Base-by-base conservation (phyloP, 1,140 invertebrate genomes). In the Coptotermes formosanus region DNA sequence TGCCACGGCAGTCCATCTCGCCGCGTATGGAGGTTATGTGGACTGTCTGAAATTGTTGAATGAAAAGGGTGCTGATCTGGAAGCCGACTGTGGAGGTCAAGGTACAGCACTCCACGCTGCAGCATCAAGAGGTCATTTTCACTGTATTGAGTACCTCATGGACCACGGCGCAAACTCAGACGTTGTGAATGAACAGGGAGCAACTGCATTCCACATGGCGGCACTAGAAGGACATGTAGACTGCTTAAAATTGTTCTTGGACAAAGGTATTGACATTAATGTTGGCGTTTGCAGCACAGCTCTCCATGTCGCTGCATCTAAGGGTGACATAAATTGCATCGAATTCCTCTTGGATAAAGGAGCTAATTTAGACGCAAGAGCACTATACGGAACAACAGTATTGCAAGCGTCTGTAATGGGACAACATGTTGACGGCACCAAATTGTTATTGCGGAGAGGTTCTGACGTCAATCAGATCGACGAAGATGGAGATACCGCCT, bases 31-130 rank as follows among this genome's bases (percentile, higher is more conserved):
- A 0, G 75, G 48, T 64, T 23, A 81, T 11, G 88, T 96, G 45
- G 90, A 94, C 55, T 92, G 93, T 87, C 93, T 94, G 48, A 88
- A 90, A 32, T 88, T 92, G 21, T 90, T 95, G 64, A 87, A 95
- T 12, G 89, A 92, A 82, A 95, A 3, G 92, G 95, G 95, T 3
- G 95, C 95, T 0, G 93, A 95, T 89, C 94, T 97, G 3, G 97
- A 98, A 89, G 93, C 93, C 87, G 92, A 94, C 0, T 95, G 96
- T 88, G 93, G 93, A 88, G 98, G 93, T 91, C 97, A 95, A 85
- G 97, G 94, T 91, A 97, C 94, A 59, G 95, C 94, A 0, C 90
- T 97, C 16, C 96, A 97, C 89, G 94, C 97, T 52, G 92, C 92
- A 81, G 90, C 91, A 52, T 89, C 91, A 88, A 82, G 89, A 69